These are phyloP conservation scores for Drosophila gunungcola DNA, from an alignment of 1,140 invertebrate genomes.

Conservation along the genomic window DNA sequence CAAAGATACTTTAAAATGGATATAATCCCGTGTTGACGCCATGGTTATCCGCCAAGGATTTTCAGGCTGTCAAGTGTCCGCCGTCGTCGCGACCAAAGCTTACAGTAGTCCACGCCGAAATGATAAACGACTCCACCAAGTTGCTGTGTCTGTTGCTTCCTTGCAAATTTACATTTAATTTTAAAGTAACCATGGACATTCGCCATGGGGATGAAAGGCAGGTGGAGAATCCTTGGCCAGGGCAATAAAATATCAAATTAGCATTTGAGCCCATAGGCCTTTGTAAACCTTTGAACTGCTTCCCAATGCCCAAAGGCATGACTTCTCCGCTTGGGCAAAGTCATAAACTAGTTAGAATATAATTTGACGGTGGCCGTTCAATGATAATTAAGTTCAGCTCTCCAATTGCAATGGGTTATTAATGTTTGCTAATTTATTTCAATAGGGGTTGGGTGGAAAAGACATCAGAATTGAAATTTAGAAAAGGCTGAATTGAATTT, in stretches of 20 bases:
- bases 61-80: slow-evolving; percentile 40
- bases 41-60: slow-evolving; percentile 22
- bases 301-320: slow-evolving; percentile 7
- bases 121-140: slow-evolving; percentile 56
- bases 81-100: slow-evolving; percentile 34
- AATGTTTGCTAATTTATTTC: slow-evolving; percentile 13
- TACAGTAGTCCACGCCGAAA: slow-evolving; percentile 20
- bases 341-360: slow-evolving; percentile 40
- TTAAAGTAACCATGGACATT: slow-evolving; percentile 46
- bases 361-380: slow-evolving; percentile 17
- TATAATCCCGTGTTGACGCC: slow-evolving; percentile 32
- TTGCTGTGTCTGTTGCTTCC: slow-evolving; percentile 38
- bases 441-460: too few relatives aligned
- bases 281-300: slow-evolving; percentile 53
- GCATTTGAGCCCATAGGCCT: slow-evolving; percentile 44
- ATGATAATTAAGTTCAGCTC: slow-evolving; percentile 47
- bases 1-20: slow-evolving; percentile 27
- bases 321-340: slow-evolving; percentile 22
- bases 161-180: slow-evolving; percentile 68
- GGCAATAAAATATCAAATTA: slow-evolving; percentile 77
- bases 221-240: slow-evolving; percentile 24
- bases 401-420: slow-evolving; percentile 11
- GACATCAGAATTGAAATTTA: not conserved
- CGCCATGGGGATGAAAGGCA: slow-evolving; percentile 15
- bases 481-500: not conserved